Base-by-base conservation (phyloP, 2,888 invertebrate genomes). In the Drosophila setosimentum region DNA sequence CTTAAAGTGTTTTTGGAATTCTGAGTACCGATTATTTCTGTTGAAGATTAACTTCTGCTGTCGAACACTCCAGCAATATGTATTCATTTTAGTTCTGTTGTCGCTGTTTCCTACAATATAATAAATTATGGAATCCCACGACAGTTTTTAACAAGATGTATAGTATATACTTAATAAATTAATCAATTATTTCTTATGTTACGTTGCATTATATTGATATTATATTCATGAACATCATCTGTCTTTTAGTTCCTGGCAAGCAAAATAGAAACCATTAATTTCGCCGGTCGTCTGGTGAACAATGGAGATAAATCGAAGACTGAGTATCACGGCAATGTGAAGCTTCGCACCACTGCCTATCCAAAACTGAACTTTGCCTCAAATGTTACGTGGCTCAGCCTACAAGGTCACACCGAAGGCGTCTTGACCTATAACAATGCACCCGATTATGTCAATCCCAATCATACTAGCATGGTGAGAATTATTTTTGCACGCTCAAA, bases 331-430 rank as follows among this genome's bases (percentile, higher is more conserved):
- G 96, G 96, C 0, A 95, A 95, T 66, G 91, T 96, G 58, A 95
- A 95, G 50, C 93, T 97, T 80, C 94, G 95, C 68, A 96, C 96
- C 16, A 95, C 96, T 0, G 96, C 97, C 0, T 97, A 97, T 93
- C 96, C 97, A 0, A 94, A 95, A 45, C 94, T 96, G 66, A 96
- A 97, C 91, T 96, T 96, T 90, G 95, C 95, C 68, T 93, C 95
- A 0, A 94, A 95, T 53, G 79, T 82, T 3, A 95, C 94, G 76
- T 95, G 96, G 93, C 93, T 97, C 94, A 95, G 95, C 92, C 95
- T 96, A 2, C 94, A 95, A 83, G 96, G 95, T 21, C 97, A 97
- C 80, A 92, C 96, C 0, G 97, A 97, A 89, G 93, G 96, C 27
- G 94, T 95, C n/a, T 93, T 96, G 49, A 96, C 96, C 78, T 94